Conservation (phyloP, 2,113 vertebrate species). For the Nycticebus coucang region DNA sequence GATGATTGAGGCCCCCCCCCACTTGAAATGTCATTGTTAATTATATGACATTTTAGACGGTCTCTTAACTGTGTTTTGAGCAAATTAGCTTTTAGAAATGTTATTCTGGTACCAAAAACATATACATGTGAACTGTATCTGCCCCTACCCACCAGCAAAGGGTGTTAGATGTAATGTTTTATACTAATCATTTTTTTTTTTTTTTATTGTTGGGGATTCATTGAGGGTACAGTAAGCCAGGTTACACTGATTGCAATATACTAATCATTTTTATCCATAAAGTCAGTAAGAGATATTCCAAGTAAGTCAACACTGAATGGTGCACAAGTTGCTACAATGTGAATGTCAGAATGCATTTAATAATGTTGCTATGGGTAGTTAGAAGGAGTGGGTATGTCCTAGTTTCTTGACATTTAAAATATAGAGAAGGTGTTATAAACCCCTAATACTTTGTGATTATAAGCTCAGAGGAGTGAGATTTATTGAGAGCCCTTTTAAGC, state of each 20-base stretch:
- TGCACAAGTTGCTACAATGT: not conserved
- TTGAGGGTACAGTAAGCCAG: no score
- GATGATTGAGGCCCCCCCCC: not conserved
- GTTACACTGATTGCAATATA: no score
- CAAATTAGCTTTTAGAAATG: constrained; percentile 8
- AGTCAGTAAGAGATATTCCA: constrained; percentile 12
- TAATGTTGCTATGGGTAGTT: not conserved
- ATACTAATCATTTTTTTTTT: not conserved
- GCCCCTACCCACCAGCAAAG: not conserved
- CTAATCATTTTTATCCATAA: not conserved
- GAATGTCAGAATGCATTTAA: not conserved
- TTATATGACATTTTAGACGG: not conserved
- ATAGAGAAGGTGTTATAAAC: not conserved
- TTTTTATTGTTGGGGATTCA: no score
- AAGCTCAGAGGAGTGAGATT: not conserved
- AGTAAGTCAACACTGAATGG: not conserved
- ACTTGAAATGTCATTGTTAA: not conserved
- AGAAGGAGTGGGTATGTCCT: not conserved
- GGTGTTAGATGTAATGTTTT: not conserved
- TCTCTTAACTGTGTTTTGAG: not conserved
- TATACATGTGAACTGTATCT: not conserved
- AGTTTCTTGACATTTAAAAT: constrained; percentile 12
- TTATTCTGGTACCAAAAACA: constrained; percentile 1
- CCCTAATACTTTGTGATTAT: not conserved
- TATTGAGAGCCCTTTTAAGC: constrained; percentile 16